Base-by-base conservation (phyloP, 2,888 invertebrate genomes). In the Dasysyrphus albostriatus region DNA sequence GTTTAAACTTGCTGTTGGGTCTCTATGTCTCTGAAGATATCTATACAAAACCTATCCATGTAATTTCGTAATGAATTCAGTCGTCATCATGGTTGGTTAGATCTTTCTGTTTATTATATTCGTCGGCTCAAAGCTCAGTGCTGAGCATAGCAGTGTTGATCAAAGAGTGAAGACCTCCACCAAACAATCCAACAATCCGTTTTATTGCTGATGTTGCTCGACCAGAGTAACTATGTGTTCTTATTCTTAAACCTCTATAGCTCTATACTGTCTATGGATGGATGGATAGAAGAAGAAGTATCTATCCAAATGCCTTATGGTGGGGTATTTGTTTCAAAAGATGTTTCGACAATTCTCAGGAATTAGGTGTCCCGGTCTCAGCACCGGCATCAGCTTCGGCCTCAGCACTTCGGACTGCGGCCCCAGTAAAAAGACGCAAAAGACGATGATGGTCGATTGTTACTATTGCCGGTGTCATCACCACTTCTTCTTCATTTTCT, bases 51-150 rank as follows among this genome's bases (percentile, higher is more conserved):
- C 69, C 61, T 87, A 87, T 87, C 72, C 83, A 70, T 83, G 83
- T 79, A 72, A 83, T 87, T 83, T 82, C 73, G 85, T 85, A 85
- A 85, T 85, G 85, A 85, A 85, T 85, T 83, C 87, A 83, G 70
- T 75, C 78, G 70, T 87, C 87, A 87, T 79, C 87, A 87, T 83
- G 87, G 70, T 87, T 87, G 87, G 83, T 78, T 87, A 75, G 77
- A 78, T 75, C 63, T 77, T 70, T 79, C 56, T 69, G 44, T 76
- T 69, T 77, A 69, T 69, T 77, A 42, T 42, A 61, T 63, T 74
- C 59, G 54, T 49, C 39, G 49, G 32, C 56, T 75, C 16, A 39
- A 79, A 87, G 87, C 83, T 79, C 67, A 61, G 74, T 54, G 44
- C 32, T 67, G 51, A 37, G 74, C 74, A 59, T 8, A 1, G 77